Evolutionary conservation across 2,797 vertebrate species (phyloP).

Genomic region (Limnodromus scolopaceus): DNA sequence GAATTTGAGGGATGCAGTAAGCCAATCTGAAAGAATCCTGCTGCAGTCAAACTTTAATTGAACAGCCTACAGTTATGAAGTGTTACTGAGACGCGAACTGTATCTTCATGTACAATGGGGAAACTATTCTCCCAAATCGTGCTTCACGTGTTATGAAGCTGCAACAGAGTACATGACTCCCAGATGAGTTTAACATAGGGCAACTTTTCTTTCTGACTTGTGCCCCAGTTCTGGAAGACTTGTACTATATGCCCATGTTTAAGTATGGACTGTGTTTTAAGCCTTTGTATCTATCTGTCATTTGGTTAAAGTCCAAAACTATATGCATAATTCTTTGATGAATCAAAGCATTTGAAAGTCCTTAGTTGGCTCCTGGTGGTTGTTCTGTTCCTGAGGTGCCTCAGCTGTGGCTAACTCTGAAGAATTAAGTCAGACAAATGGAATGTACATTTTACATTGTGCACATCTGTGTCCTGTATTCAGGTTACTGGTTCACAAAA

Average conservation of each 20-base stretch:
- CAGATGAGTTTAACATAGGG: background rate
- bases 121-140: background rate
- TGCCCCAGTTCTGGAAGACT: background rate
- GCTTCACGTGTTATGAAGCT: background rate
- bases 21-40: background rate
- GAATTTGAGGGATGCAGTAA: background rate
- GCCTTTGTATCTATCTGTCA: background rate
- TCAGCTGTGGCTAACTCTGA: background rate
- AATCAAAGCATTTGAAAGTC: background rate
- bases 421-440: constrained; percentile 35
- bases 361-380: background rate
- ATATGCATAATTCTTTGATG: background rate
- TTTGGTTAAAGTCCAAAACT: background rate
- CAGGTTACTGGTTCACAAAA: background rate
- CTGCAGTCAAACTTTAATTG: background rate
- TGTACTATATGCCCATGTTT: background rate
- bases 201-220: background rate
- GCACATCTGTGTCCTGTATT: constrained; percentile 29
- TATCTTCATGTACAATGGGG: background rate
- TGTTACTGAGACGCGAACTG: background rate
- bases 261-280: background rate
- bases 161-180: background rate
- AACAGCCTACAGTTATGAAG: background rate
- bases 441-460: background rate
- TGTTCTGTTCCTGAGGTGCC: background rate